Evolutionary conservation across 1,140 invertebrate species (phyloP).

Genomic region (Subanguina moxae): DNA sequence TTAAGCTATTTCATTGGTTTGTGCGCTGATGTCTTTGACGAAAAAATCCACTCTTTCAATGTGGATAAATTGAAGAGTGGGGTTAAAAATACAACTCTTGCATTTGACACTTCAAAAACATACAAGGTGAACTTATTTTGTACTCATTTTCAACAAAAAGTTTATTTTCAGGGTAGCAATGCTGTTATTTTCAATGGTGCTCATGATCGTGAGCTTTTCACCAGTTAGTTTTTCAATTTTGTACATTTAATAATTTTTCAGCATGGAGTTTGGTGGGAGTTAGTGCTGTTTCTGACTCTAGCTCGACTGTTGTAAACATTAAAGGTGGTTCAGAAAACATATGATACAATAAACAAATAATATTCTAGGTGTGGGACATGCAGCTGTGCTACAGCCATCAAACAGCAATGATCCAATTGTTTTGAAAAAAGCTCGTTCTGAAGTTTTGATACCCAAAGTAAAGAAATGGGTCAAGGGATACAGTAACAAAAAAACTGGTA

Average conservation of each 20-base stretch:
- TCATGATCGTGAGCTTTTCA: neutral
- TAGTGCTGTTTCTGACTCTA: neutral
- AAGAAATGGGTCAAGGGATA: neutral
- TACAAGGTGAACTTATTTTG: neutral
- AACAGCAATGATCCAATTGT: neutral
- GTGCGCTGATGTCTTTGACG: neutral
- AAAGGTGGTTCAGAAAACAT: neutral
- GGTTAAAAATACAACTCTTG: neutral
- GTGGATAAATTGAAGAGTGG: conserved; percentile 2
- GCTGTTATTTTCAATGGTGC: conserved; percentile 3
- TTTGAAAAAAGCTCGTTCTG: neutral
- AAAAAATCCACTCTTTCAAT: neutral
- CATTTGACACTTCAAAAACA: neutral
- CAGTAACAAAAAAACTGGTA: neutral
- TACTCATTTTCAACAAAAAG: neutral
- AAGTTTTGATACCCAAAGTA: neutral
- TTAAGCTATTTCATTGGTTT: conserved; percentile 2
- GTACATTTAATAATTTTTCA: too few relatives aligned
- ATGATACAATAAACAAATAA: too few relatives aligned
- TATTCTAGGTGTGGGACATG: neutral
- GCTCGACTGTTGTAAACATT: neutral
- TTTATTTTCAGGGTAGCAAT: neutral
- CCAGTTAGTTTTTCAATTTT: too few relatives aligned
- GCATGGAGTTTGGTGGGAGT: neutral
- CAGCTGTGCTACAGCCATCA: neutral